These are phyloP conservation scores for Drosophila atroscutellata DNA, from an alignment of 2,888 invertebrate species.

Conservation along the genomic window DNA sequence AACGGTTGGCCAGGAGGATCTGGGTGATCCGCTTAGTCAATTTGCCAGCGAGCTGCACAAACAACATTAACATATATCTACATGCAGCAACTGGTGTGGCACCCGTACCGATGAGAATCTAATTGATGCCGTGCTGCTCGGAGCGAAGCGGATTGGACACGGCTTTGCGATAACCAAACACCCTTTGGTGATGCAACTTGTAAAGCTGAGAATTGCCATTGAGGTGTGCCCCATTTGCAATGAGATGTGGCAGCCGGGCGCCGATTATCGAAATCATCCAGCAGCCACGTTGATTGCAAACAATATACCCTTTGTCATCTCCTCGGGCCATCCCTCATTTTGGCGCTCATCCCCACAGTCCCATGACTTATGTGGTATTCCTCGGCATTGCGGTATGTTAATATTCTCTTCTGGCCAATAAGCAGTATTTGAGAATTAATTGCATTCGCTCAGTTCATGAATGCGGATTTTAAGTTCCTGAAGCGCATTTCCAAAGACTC, in stretches of 20 bases:
- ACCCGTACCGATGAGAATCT: slow-evolving; percentile 89
- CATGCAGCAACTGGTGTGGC: slow-evolving; percentile 92
- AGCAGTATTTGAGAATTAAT: too few relatives aligned
- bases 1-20: slow-evolving; percentile 92
- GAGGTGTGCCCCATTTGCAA: slow-evolving; percentile 93
- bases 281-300: slow-evolving; percentile 88
- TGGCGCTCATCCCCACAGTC: slow-evolving; percentile 91
- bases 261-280: slow-evolving; percentile 92
- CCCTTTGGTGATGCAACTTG: slow-evolving; percentile 87
- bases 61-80: slow-evolving; percentile 88
- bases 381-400: slow-evolving; percentile 87
- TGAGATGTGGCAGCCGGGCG: slow-evolving; percentile 89
- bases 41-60: slow-evolving; percentile 87
- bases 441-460: slow-evolving; percentile 83
- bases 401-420: neutral
- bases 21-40: slow-evolving; percentile 87
- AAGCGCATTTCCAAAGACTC: slow-evolving; percentile 91
- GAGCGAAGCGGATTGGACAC: slow-evolving; percentile 91
- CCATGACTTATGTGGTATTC: slow-evolving; percentile 92
- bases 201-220: slow-evolving; percentile 88
- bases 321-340: slow-evolving; percentile 91
- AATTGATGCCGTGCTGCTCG: slow-evolving; percentile 90
- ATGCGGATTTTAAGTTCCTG: slow-evolving; percentile 89
- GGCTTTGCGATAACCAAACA: slow-evolving; percentile 91
- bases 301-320: slow-evolving; percentile 89